These are phyloP conservation scores for Carassius carassius DNA, from an alignment of 2,113 vertebrate species.

Conservation along the genomic window DNA sequence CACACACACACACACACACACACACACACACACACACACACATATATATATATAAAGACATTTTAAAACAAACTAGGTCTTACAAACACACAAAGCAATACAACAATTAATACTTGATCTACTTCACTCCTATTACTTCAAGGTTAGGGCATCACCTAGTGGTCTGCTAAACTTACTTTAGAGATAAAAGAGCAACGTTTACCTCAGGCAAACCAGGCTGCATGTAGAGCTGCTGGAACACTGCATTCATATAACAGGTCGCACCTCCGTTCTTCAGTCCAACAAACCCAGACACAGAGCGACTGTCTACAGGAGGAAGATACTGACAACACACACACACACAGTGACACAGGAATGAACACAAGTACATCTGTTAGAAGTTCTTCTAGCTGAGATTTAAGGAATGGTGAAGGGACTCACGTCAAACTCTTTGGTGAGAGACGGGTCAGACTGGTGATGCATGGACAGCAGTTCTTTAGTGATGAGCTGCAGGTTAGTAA, in stretches of 20 bases:
- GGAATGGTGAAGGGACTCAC: slow-evolving; percentile 71
- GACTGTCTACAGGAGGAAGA: slow-evolving; percentile 94
- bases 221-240: slow-evolving; percentile 99
- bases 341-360: slow-evolving; percentile 11
- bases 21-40: no score
- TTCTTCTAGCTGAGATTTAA: neutral
- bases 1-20: no score
- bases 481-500: slow-evolving; percentile 91
- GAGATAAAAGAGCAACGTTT: neutral
- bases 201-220: slow-evolving; percentile 97
- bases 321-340: slow-evolving; percentile 73
- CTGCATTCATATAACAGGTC: slow-evolving; percentile 98
- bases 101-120: neutral
- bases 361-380: neutral
- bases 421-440: slow-evolving; percentile 96
- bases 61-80: neutral
- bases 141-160: slow-evolving; percentile 14
- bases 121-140: neutral
- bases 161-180: neutral
- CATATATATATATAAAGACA: no score
- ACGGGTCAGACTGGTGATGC: slow-evolving; percentile 97
- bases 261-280: slow-evolving; percentile 96
- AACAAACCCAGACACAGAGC: slow-evolving; percentile 93
- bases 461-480: slow-evolving; percentile 91
- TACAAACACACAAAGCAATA: neutral